Evolutionary conservation across 2,888 invertebrate genomes (phyloP), one percentile per base, ranked within the genome.

Genomic region (Salticus scenicus): DNA sequence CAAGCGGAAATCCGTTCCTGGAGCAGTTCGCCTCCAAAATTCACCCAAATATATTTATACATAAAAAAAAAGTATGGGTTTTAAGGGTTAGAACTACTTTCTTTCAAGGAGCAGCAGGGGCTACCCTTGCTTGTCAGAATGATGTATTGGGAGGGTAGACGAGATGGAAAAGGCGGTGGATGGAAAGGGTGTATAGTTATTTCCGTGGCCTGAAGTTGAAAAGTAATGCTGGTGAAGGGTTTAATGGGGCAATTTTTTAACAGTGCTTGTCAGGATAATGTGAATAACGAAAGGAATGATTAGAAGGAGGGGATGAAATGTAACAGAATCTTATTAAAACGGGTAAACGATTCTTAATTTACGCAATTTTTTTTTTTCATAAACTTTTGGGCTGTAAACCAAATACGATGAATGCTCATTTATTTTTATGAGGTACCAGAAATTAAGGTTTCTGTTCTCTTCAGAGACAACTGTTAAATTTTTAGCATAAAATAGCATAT

Each of bases 1-100:
- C 72, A 17, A 24, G 42, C 83, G 77, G 83, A 83, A 83, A 75
- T 77, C 64, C 27, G 42, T 42, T 77, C 17, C 33, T 51, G 64
- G 30, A 66, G 47, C 47, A 47, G 47, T 47, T 47, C 47, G n/a
- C 47, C 47, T 47, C 47, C 12, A 47, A n/a, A 47, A 47, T 47
- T 47, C 47, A 47, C 47, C 47, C 47, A 47, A 47, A 2, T 2
- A n/a, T n/a, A n/a, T n/a, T n/a, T n/a, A n/a, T n/a, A n/a, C n/a
- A n/a, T n/a, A n/a, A n/a, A 47, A 47, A 47, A 47, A 47, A 47
- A 47, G n/a, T 47, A 47, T n/a, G 47, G 47, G 47, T 47, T 47
- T 47, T 47, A 47, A 47, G 47, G 47, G 47, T 47, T 47, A 47
- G 47, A 47, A 17, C 47, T 17, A n/a, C 47, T 47, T 17, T 47